Conservation (phyloP, 2,888 invertebrate genomes). For the Apantesis nais region DNA sequence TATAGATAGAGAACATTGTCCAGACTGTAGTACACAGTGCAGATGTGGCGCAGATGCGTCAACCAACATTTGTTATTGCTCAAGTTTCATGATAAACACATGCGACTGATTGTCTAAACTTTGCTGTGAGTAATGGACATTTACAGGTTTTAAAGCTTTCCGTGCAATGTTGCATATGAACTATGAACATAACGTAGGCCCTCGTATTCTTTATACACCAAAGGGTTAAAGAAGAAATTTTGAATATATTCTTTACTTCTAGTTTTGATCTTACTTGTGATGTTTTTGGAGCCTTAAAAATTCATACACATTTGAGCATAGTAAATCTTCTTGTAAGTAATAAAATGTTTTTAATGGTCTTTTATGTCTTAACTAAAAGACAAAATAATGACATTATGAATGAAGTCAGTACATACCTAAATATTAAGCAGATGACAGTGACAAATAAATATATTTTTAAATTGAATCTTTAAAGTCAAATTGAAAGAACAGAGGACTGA, state of each 20-base stretch:
- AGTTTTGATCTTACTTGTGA: background rate
- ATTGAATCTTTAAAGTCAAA: no score
- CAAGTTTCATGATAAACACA: conserved; percentile 61
- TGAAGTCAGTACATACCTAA: no score
- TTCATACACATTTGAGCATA: no score
- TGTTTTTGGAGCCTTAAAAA: no score
- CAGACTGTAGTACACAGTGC: conserved; percentile 1
- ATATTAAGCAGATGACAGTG: background rate
- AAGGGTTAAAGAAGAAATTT: conserved; percentile 16
- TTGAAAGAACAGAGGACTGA: background rate
- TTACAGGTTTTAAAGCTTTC: conserved; percentile 51
- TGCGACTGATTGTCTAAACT: conserved; percentile 64
- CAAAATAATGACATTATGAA: no score
- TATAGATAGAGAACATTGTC: conserved; percentile 16
- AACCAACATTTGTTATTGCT: conserved; percentile 52
- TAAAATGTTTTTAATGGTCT: no score
- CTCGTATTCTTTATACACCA: background rate
- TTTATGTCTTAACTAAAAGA: no score
- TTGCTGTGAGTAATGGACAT: conserved; percentile 58
- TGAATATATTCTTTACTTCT: background rate
- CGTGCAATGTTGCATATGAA: conserved; percentile 36
- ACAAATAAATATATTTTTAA: no score
- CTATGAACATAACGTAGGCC: background rate
- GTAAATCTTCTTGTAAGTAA: no score
- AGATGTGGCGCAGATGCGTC: conserved; percentile 29